Base-by-base conservation (phyloP, 2,888 invertebrate genomes). In the Polydrusus pterygomalis region DNA sequence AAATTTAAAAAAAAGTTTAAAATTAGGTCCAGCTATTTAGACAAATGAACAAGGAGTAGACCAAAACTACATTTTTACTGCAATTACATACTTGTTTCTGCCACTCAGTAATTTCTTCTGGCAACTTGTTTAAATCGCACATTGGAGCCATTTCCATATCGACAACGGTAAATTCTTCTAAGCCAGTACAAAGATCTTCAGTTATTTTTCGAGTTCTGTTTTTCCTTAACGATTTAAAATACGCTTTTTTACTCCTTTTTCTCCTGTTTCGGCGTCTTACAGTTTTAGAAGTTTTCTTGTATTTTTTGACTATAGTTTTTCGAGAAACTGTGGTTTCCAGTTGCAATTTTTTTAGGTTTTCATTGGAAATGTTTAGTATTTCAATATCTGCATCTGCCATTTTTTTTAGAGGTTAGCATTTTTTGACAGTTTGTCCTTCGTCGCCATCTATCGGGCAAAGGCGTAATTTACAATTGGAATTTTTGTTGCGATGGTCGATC, bases 71-170 rank as follows among this genome's bases (percentile, higher is more conserved):
- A 20, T 20, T 17, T 25, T 17, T 15, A 7, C 9, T 51, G 17
- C 13, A 40, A 38, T 25, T 17, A 11, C 15, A 11, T 70, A 77
- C 77, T 81, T 90, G 89, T 69, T 90, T 81, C 81, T 91, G 90
- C 89, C 89, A 88, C n/a, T 86, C 83, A 30, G 82, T 74, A 80
- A 87, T 82, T 77, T 86, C 86, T 82, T 74, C 10, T 13, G 81
- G 80, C 56, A 79, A 74, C 58, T 54, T 68, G 15, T 64, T 58
- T 0, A 75, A 63, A 25, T 65, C 63, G 45, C 79, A 70, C 43
- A 78, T 70, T 60, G 81, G 78, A 2, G 73, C 58, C 79, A 80
- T 79, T 43, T 84, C 82, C 84, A 85, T 85, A 74, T 84, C 84
- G 70, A 80, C 77, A 72, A 86, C 81, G 65, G 83, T 81, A 74